A percentile compares a stretch with the other conserved stretches of the same genome.
Conservation (phyloP, 2,888 invertebrate species). For the Tiliacea aurago region DNA sequence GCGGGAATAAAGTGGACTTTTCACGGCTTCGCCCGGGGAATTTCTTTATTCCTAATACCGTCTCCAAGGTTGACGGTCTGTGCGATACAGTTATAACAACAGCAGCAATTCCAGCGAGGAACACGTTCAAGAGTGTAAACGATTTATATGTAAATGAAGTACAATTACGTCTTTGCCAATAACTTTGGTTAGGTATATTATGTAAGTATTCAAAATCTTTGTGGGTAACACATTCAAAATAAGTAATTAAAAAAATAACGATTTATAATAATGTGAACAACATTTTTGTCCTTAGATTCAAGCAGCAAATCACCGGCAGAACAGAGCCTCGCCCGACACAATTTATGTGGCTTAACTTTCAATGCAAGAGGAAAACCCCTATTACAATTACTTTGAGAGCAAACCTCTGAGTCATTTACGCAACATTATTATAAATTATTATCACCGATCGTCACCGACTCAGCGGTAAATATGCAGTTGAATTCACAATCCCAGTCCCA, state of each 20-base stretch:
- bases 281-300: background rate
- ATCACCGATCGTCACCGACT: too few species aligned
- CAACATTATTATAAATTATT: slow-evolving; percentile 14
- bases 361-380: slow-evolving; percentile 29
- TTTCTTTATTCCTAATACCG: slow-evolving; percentile 66
- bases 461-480: too few species aligned
- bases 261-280: background rate
- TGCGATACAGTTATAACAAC: slow-evolving; percentile 52
- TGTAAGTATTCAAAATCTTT: background rate
- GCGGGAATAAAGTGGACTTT: slow-evolving; percentile 63
- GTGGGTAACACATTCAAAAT: background rate
- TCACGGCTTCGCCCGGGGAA: slow-evolving; percentile 57
- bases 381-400: slow-evolving; percentile 29
- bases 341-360: slow-evolving; percentile 38
- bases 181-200: slow-evolving; percentile 19
- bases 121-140: slow-evolving; percentile 41
- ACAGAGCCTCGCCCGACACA: slow-evolving; percentile 12
- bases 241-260: background rate
- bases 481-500: too few species aligned
- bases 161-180: slow-evolving; percentile 28
- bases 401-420: slow-evolving; percentile 7
- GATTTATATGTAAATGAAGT: slow-evolving; percentile 54
- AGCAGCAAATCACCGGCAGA: slow-evolving; percentile 16
- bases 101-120: slow-evolving; percentile 25
- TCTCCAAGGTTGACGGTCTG: slow-evolving; percentile 49